Percentiles rank a stretch among this genome's conserved stretches.
Conservation (phyloP, 2,113 vertebrate species). For the Dicaeum eximium region DNA sequence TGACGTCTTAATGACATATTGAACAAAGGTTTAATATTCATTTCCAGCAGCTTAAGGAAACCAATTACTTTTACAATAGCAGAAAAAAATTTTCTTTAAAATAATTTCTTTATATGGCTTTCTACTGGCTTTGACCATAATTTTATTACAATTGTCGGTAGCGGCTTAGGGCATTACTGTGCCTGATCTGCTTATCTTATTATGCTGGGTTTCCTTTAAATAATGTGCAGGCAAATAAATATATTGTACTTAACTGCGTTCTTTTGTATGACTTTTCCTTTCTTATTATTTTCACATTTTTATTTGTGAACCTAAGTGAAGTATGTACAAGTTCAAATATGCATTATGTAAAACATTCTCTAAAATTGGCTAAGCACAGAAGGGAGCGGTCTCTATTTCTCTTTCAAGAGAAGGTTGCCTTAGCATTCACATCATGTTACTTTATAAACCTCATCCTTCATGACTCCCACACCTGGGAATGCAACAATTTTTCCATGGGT, state of each 20-base stretch:
- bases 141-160: slow-evolving; percentile 42
- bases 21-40: not conserved
- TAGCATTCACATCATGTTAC: not conserved
- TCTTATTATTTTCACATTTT: slow-evolving; percentile 53
- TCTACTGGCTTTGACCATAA: not conserved
- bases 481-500: not conserved
- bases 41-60: slow-evolving; percentile 4
- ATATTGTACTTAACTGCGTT: slow-evolving; percentile 4
- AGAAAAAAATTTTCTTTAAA: not conserved
- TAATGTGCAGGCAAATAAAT: slow-evolving; percentile 25
- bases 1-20: not conserved
- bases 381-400: not conserved
- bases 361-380: not conserved
- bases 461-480: not conserved
- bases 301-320: slow-evolving; percentile 42
- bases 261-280: slow-evolving; percentile 64
- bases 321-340: slow-evolving; percentile 17
- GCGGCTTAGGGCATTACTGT: slow-evolving; percentile 21
- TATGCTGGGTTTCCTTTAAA: slow-evolving; percentile 62
- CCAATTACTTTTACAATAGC: not conserved
- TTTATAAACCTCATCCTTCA: not conserved
- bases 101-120: slow-evolving; percentile 11
- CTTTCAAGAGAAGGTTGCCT: not conserved
- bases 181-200: slow-evolving; percentile 62
- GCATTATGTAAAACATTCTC: not conserved